A percentile compares a stretch with the other conserved stretches of the same genome.
Conservation (phyloP, 2,113 vertebrate species). For the Capreolus pygargus region DNA sequence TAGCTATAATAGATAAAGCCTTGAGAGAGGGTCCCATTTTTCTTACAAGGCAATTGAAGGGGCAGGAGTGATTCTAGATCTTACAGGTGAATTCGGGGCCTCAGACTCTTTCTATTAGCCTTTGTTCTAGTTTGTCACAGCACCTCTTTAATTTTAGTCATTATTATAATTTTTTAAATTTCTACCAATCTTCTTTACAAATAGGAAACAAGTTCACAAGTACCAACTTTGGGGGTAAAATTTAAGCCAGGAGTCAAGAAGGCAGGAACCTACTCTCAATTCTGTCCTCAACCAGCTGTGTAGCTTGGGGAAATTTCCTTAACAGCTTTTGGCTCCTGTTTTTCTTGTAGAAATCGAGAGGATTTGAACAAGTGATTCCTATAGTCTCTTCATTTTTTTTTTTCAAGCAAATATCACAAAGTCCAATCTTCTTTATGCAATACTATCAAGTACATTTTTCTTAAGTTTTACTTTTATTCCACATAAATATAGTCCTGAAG, state of each 20-base stretch:
- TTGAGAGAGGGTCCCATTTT: not conserved
- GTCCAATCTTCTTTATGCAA: not conserved
- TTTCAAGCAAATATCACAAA: not conserved
- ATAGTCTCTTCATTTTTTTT: not conserved
- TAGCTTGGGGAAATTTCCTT: not conserved
- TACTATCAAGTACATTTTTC: not conserved
- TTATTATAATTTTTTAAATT: not conserved
- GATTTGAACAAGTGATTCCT: not conserved
- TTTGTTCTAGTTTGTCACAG: not conserved
- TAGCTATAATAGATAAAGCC: not conserved
- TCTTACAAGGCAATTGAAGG: not conserved
- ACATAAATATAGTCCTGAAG: not conserved
- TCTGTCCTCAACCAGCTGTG: not conserved
- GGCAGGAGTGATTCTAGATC: not conserved
- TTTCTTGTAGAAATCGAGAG: not conserved
- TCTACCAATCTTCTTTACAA: not conserved
- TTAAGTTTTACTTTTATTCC: not conserved
- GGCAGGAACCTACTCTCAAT: not conserved
- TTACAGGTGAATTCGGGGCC: not conserved
- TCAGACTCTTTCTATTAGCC: not conserved
- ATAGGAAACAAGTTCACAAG: not conserved
- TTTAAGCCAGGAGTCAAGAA: not conserved
- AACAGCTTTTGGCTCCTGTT: not conserved
- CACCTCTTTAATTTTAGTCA: not conserved
- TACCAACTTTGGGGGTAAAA: not conserved